Evolutionary conservation across 2,113 vertebrate genomes (phyloP).

Genomic region (Butastur rufipennis): DNA sequence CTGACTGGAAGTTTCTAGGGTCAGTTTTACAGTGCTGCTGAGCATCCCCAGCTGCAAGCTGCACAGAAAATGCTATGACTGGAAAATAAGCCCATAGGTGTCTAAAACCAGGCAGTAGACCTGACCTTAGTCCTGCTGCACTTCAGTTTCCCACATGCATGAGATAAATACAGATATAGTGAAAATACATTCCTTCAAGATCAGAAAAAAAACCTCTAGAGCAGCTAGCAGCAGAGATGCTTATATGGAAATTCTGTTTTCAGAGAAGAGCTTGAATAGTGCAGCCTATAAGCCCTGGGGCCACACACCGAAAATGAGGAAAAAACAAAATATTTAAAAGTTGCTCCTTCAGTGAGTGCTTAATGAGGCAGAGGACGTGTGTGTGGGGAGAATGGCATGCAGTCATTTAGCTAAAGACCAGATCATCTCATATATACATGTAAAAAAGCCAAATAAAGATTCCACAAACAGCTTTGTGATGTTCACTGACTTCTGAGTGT

Average conservation of each 20-base stretch:
- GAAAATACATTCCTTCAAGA: not conserved
- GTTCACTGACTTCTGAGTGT: not conserved
- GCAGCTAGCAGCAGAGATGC: not conserved
- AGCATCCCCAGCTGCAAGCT: not conserved
- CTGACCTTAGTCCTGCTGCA: not conserved
- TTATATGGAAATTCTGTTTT: not conserved
- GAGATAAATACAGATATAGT: not conserved
- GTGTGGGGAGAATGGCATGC: not conserved
- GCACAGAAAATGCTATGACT: fast-evolving
- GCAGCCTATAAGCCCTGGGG: not conserved
- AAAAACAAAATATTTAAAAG: conserved; percentile 24
- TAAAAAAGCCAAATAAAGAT: not conserved
- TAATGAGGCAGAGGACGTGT: not conserved
- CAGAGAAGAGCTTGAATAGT: not conserved
- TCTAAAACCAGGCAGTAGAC: not conserved
- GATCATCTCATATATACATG: not conserved
- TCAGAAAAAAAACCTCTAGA: not conserved
- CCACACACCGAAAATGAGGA: not conserved
- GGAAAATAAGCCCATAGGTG: not conserved
- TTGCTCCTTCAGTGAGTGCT: conserved; percentile 2
- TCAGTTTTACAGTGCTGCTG: not conserved
- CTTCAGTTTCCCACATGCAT: not conserved
- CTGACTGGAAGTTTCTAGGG: not conserved
- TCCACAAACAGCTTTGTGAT: not conserved
- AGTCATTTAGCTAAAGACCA: not conserved